Evolutionary conservation across 2,888 invertebrate species (phyloP).

Genomic region (Balanococcus diminutus): DNA sequence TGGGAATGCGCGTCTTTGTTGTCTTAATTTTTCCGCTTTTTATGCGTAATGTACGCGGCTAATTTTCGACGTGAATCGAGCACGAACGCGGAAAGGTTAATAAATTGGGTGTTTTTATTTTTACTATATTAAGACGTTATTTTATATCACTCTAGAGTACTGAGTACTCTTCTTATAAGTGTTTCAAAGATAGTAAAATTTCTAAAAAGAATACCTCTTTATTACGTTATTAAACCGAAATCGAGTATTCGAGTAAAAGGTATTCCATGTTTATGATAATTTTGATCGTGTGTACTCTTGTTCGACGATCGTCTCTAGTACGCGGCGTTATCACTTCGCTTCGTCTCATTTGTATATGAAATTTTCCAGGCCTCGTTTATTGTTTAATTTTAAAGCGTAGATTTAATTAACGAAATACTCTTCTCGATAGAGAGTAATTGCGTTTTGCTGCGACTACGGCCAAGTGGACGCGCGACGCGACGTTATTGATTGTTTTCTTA

Average conservation of each 20-base stretch:
- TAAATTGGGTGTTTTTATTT: slow-evolving; percentile 14
- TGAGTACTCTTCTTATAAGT: neutral
- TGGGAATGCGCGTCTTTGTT: slow-evolving; percentile 17
- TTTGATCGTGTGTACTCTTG: neutral
- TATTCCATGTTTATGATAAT: slow-evolving; percentile 52
- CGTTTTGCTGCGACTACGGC: too few species aligned
- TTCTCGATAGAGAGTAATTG: neutral
- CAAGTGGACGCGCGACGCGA: neutral
- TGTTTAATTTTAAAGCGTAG: slow-evolving; percentile 30
- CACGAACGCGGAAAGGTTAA: neutral
- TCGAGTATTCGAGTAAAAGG: slow-evolving; percentile 47
- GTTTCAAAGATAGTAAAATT: neutral
- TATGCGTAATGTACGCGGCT: neutral
- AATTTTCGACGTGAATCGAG: neutral
- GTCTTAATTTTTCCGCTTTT: slow-evolving; percentile 38
- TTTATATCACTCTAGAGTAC: neutral
- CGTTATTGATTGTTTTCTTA: slow-evolving; percentile 13
- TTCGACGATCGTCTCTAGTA: neutral
- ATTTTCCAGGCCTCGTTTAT: slow-evolving; percentile 3
- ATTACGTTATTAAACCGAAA: slow-evolving; percentile 15
- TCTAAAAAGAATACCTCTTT: neutral
- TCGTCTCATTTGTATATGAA: neutral
- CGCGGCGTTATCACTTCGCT: neutral
- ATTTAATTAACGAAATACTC: slow-evolving; percentile 24
- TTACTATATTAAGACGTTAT: neutral